Percentiles rank a stretch among this genome's conserved stretches.
phyloP scores from a whole-genome alignment of 2,888 invertebrate genomes.

The Amphipyra berbera region DNA sequence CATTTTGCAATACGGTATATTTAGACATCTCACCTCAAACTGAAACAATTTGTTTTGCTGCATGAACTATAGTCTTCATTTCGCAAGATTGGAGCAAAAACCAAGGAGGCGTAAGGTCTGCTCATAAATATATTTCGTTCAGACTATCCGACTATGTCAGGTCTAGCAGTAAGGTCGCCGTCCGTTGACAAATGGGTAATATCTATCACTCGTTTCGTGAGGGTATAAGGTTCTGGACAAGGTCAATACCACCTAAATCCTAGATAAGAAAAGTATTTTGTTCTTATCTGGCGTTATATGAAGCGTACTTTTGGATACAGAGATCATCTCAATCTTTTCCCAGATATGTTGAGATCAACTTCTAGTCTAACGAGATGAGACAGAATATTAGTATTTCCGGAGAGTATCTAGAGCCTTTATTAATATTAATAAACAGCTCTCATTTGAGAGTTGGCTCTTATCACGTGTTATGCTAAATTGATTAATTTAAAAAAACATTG shows the following conservation, averaged over 20 bases:
- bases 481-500: no score
- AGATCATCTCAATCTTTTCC: neutral
- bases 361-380: neutral
- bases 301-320: neutral
- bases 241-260: slow-evolving; percentile 23
- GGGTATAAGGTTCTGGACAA: slow-evolving; percentile 26
- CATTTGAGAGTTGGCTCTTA: no score
- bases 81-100: neutral
- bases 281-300: neutral
- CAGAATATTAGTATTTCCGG: neutral
- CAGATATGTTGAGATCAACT: neutral
- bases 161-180: slow-evolving; percentile 19
- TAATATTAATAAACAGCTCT: no score
- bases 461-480: no score
- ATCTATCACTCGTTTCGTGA: slow-evolving; percentile 43
- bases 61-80: neutral
- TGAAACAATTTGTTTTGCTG: slow-evolving; percentile 4
- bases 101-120: neutral
- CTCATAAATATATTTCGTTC: slow-evolving; percentile 18
- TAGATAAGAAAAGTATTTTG: slow-evolving; percentile 23
- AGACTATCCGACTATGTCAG: slow-evolving; percentile 10
- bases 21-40: slow-evolving; percentile 19
- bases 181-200: slow-evolving; percentile 43
- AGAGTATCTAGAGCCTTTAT: no score
- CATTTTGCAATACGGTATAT: slow-evolving; percentile 24